These are phyloP conservation scores for Ictalurus punctatus DNA, from an alignment of 2,113 vertebrate species.

Conservation along the genomic window DNA sequence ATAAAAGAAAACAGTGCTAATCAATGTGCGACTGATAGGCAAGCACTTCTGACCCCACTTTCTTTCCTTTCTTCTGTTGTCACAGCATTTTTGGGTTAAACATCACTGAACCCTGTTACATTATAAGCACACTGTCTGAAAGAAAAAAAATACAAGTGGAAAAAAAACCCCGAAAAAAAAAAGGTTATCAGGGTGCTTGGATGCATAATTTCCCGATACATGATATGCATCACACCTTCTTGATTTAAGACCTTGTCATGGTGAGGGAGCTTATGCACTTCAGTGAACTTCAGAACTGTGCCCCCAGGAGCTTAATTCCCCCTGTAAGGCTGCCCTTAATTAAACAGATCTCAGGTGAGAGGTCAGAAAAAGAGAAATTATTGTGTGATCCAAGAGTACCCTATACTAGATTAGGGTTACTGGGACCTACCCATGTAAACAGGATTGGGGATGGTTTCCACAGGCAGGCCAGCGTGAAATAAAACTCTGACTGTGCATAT, in stretches of 20 bases:
- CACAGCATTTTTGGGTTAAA: background rate
- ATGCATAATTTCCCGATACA: background rate
- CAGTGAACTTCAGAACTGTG: background rate
- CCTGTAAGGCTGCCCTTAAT: background rate
- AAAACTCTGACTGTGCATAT: background rate
- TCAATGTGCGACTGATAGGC: background rate
- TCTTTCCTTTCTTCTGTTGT: background rate
- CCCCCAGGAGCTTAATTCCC: background rate
- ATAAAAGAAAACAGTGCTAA: background rate
- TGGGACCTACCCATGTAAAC: background rate
- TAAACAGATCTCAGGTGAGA: background rate
- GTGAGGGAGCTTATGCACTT: background rate
- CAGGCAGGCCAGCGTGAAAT: background rate
- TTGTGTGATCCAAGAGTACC: background rate
- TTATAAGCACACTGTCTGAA: background rate
- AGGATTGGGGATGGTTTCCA: background rate
- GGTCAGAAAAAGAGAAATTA: background rate
- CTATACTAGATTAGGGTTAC: background rate
- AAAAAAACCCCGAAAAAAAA: background rate
- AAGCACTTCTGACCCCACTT: background rate
- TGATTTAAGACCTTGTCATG: background rate
- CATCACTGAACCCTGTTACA: background rate
- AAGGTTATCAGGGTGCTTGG: background rate
- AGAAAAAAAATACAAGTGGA: background rate
- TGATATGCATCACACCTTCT: background rate